Evolutionary conservation across 37 sponge, comb jelly and placozoan species (phyloP).

Genomic region (Geodia barretti): DNA sequence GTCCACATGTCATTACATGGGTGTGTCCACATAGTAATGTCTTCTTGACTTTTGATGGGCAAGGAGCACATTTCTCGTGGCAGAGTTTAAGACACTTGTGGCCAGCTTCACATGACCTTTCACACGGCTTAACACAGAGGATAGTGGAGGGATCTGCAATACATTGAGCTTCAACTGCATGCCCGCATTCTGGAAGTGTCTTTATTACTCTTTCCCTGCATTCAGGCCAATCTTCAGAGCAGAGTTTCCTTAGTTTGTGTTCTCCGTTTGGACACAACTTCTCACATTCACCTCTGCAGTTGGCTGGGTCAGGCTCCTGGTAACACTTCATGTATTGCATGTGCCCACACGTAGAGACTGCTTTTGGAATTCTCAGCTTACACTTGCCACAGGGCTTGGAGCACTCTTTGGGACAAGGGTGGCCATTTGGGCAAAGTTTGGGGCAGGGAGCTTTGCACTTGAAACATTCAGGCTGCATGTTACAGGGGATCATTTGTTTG

Average conservation of each 20-base stretch:
- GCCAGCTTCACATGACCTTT: slow-evolving; percentile 38
- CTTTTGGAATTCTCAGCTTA: too few relatives aligned
- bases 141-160: slow-evolving; percentile 20
- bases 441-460: slow-evolving; percentile 39
- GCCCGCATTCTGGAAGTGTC: slow-evolving; percentile 44
- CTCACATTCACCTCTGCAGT: too few relatives aligned
- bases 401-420: slow-evolving; percentile 19
- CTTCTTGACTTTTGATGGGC: too few relatives aligned
- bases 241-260: too few relatives aligned
- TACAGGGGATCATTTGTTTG: slow-evolving; percentile 13
- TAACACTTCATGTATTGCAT: too few relatives aligned
- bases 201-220: slow-evolving; percentile 17
- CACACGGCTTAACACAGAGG: slow-evolving; percentile 53
- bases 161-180: slow-evolving; percentile 34
- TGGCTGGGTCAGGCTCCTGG: too few relatives aligned
- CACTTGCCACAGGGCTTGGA: slow-evolving; percentile 22
- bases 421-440: slow-evolving; percentile 35
- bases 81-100: too few relatives aligned
- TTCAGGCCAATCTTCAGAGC: too few relatives aligned
- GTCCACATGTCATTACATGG: slow-evolving; percentile 50
- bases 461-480: not conserved
- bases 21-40: slow-evolving; percentile 47
- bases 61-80: too few relatives aligned
- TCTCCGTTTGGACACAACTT: too few relatives aligned
- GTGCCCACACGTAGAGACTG: too few relatives aligned